phyloP scores from a whole-genome alignment of 1,140 invertebrate species.

The Planococcus citri region DNA sequence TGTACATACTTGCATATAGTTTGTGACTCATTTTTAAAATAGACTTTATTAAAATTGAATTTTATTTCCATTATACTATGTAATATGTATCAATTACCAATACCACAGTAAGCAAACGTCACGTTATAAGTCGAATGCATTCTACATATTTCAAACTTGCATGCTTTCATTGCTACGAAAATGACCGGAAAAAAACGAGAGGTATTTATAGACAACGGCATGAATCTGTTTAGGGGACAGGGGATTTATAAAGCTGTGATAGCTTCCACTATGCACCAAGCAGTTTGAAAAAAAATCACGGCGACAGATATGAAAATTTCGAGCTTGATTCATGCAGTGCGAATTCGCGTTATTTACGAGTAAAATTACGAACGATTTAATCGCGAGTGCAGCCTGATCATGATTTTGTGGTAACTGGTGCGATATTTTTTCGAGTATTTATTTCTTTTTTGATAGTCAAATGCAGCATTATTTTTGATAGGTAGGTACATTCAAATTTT shows the following conservation, averaged over 20 bases:
- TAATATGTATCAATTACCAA: not conserved
- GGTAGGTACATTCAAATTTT: not conserved
- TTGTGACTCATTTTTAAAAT: too few species aligned
- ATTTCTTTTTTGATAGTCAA: not conserved
- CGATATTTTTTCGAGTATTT: not conserved
- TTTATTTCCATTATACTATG: too few species aligned
- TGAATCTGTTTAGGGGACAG: not conserved
- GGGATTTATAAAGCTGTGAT: not conserved
- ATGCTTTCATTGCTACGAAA: constrained; percentile 12
- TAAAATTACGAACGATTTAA: not conserved
- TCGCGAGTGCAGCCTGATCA: not conserved
- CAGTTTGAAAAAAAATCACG: not conserved
- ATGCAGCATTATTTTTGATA: not conserved
- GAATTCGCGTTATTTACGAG: not conserved
- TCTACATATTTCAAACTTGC: not conserved
- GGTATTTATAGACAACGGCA: constrained; percentile 13
- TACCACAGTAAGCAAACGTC: too few species aligned
- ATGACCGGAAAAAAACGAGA: constrained; percentile 14
- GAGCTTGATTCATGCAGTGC: not conserved
- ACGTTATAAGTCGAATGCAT: not conserved
- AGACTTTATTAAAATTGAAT: too few species aligned
- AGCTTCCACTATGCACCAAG: not conserved
- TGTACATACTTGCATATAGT: too few species aligned
- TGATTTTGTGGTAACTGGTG: not conserved
- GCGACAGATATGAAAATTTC: not conserved